Conservation (phyloP, 2,888 invertebrate species). For the Biston betularia region DNA sequence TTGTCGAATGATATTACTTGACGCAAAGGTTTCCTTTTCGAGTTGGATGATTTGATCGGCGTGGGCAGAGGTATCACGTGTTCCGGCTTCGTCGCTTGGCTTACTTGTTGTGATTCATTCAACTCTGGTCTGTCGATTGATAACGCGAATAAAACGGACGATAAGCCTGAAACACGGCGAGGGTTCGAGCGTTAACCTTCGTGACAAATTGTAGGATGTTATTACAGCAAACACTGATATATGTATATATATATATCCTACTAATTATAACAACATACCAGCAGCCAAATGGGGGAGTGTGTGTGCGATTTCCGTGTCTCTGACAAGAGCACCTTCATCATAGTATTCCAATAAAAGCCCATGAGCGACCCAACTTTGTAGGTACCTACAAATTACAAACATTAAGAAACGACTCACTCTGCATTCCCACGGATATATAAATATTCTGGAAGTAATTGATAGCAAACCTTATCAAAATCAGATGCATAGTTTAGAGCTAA, state of each 20-base stretch:
- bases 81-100: conserved; percentile 83
- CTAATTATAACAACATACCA: conserved; percentile 80
- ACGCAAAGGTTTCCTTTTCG: conserved; percentile 75
- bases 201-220: conserved; percentile 17
- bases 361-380: conserved; percentile 91
- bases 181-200: conserved; percentile 36
- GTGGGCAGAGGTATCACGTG: conserved; percentile 90
- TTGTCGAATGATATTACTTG: conserved; percentile 84
- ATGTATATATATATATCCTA: too few relatives aligned
- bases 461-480: too few relatives aligned
- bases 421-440: too few relatives aligned
- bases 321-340: conserved; percentile 94
- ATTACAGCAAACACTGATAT: conserved; percentile 2
- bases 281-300: conserved; percentile 94
- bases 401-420: too few relatives aligned
- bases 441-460: too few relatives aligned
- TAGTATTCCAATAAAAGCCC: conserved; percentile 90
- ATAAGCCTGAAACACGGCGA: conserved; percentile 88
- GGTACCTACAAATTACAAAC: conserved; percentile 80
- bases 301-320: conserved; percentile 92
- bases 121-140: conserved; percentile 95
- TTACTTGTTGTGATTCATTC: conserved; percentile 86
- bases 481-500: too few relatives aligned
- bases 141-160: conserved; percentile 96
- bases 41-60: conserved; percentile 82